Evolutionary conservation across 2,888 invertebrate species (phyloP).

Genomic region (Portevinia maculata): DNA sequence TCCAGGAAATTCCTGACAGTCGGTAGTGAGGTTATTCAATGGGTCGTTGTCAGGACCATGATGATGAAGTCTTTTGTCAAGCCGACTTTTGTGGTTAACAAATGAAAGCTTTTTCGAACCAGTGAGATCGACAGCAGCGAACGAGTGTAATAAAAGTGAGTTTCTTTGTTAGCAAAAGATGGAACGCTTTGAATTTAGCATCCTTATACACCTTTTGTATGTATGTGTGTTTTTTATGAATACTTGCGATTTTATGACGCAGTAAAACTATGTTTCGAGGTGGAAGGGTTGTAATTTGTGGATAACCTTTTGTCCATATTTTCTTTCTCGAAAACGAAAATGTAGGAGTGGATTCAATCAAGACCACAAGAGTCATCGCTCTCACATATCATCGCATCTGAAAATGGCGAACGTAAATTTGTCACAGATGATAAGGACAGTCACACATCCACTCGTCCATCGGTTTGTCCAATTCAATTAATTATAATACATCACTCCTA

Average conservation of each 20-base stretch:
- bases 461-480: conserved; percentile 66
- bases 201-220: conserved; percentile 46
- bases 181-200: conserved; percentile 50
- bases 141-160: conserved; percentile 47
- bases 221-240: conserved; percentile 49
- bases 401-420: conserved; percentile 42
- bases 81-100: conserved; percentile 68
- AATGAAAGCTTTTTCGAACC: conserved; percentile 58
- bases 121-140: conserved; percentile 5
- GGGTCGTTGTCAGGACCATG: conserved; percentile 51
- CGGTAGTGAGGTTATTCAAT: conserved; percentile 38
- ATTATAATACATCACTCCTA: conserved; percentile 70
- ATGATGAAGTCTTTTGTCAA: conserved; percentile 71
- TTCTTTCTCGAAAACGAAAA: neutral
- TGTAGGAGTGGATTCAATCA: neutral
- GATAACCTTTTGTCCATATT: conserved; percentile 13
- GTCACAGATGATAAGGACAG: conserved; percentile 42
- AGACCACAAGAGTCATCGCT: neutral
- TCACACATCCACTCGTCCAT: conserved; percentile 20
- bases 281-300: conserved; percentile 41
- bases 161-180: conserved; percentile 59
- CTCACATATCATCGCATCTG: neutral
- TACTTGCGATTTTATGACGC: conserved; percentile 63
- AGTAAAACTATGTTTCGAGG: conserved; percentile 53
- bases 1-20: conserved; percentile 56